Conservation (phyloP, 1,140 invertebrate genomes). For the Ganaspis sp. region DNA sequence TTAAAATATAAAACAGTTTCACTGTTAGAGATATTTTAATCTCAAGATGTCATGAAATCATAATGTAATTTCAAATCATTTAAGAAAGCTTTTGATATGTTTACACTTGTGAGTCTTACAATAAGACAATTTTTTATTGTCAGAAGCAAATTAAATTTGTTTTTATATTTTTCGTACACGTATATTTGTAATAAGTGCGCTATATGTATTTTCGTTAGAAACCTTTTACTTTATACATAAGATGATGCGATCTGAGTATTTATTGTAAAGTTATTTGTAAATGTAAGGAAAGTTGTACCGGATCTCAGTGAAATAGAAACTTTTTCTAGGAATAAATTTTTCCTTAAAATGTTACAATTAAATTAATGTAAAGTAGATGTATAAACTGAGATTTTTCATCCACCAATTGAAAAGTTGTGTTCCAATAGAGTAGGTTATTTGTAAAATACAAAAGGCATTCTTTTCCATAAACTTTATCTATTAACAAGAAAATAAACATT, state of each 20-base stretch:
- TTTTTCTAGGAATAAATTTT: constrained; percentile 2
- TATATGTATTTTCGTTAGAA: background rate
- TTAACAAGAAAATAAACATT: too few species aligned
- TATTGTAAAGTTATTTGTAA: background rate
- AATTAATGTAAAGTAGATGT: constrained; percentile 44
- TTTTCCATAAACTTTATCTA: constrained; percentile 32
- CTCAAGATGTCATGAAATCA: background rate
- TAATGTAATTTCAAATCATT: background rate
- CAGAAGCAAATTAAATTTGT: background rate
- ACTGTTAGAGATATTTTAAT: background rate
- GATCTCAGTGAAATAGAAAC: background rate
- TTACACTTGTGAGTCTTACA: background rate
- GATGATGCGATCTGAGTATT: constrained; percentile 7
- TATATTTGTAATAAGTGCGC: background rate
- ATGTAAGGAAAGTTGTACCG: background rate
- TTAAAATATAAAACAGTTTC: background rate
- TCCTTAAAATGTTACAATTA: constrained; percentile 7
- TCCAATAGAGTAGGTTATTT: constrained; percentile 61
- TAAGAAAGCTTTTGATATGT: background rate
- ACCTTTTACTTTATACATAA: background rate
- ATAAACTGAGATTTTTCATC: constrained; percentile 71
- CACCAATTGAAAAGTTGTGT: constrained; percentile 71
- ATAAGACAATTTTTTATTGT: background rate
- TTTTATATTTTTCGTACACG: constrained; percentile 10
- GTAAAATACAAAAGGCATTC: constrained; percentile 31